Percentiles rank a stretch among this genome's conserved stretches.
These are phyloP conservation scores for Ceyx melanurus DNA, from an alignment of 2,113 vertebrate species.

Conservation along the genomic window DNA sequence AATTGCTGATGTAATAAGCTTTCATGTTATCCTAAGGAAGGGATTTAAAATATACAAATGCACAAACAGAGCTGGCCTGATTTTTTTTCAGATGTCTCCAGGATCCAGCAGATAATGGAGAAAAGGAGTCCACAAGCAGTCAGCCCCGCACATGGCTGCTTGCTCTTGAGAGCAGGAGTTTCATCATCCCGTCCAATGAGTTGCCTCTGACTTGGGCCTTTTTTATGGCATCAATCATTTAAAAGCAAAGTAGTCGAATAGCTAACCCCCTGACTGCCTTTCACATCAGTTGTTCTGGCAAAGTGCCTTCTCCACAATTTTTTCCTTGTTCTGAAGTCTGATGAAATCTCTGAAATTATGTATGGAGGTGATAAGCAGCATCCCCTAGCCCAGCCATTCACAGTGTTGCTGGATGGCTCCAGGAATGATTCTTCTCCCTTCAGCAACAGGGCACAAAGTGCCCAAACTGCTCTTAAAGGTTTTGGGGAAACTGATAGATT, in stretches of 20 bases:
- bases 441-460: not conserved
- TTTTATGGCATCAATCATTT: not conserved
- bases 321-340: not conserved
- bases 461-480: not conserved
- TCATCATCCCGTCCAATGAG: not conserved
- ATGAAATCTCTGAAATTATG: not conserved
- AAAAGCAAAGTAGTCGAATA: not conserved
- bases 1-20: conserved; percentile 22
- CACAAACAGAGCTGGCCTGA: not conserved
- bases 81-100: not conserved
- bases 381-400: rapidly evolving
- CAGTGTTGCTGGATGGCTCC: not conserved
- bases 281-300: not conserved
- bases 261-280: not conserved
- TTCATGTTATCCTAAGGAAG: conserved; percentile 18
- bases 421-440: not conserved
- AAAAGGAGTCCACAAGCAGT: not conserved
- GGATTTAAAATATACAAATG: conserved; percentile 10
- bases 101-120: not conserved
- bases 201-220: not conserved
- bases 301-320: not conserved
- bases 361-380: not conserved
- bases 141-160: not conserved
- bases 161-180: not conserved
- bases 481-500: not conserved